These are phyloP conservation scores for Enteromius radiatus DNA, from an alignment of 2,797 vertebrate species.

Conservation along the genomic window DNA sequence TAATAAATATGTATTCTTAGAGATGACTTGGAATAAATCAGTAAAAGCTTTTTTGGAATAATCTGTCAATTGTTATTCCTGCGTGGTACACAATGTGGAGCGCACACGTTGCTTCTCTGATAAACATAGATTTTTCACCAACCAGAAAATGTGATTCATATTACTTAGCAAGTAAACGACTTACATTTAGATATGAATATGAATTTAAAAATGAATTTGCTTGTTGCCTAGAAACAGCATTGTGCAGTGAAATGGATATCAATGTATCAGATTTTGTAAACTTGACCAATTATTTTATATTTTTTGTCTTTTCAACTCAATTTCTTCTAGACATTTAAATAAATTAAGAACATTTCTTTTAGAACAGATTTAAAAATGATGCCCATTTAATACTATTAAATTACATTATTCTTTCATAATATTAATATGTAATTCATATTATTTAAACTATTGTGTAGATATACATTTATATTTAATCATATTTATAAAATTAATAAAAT, in stretches of 20 bases:
- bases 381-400: not conserved
- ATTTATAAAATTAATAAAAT: not conserved
- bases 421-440: not conserved
- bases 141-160: not conserved
- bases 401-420: not conserved
- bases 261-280: not conserved
- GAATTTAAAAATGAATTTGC: not conserved
- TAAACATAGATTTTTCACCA: not conserved
- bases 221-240: conserved; percentile 13
- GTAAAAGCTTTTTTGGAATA: not conserved
- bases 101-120: not conserved
- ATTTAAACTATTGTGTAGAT: not conserved
- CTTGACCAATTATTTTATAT: not conserved
- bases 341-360: not conserved
- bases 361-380: not conserved
- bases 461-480: not conserved
- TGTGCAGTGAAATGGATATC: not conserved
- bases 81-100: not conserved
- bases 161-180: not conserved
- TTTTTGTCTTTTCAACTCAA: not conserved
- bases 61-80: not conserved
- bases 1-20: not conserved
- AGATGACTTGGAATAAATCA: not conserved
- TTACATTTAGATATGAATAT: not conserved
- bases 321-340: not conserved